Evolutionary conservation across 37 sponge, comb jelly and placozoan species (phyloP).

Genomic region (Aphrocallistes beatrix): DNA sequence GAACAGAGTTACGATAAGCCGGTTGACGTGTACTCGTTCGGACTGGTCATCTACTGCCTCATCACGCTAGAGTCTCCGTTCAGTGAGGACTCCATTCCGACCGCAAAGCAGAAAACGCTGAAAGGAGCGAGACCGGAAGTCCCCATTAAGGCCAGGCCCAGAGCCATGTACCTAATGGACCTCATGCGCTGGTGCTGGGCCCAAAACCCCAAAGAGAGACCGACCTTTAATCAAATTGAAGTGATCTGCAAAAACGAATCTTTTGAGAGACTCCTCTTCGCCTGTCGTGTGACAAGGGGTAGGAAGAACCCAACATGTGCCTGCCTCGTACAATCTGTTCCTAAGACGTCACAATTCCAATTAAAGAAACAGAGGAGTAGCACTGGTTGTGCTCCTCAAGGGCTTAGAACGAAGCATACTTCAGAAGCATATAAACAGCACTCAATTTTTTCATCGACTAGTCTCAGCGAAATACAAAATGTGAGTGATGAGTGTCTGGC

Average conservation of each 20-base stretch:
- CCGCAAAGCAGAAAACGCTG: neutral
- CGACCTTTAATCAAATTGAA: neutral
- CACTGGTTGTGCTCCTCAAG: too few species aligned
- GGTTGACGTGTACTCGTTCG: conserved; percentile 23
- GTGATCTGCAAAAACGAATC: neutral
- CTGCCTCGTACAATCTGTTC: neutral
- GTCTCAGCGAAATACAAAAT: too few species aligned
- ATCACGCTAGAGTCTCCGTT: conserved; percentile 13
- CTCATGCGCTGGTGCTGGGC: conserved; percentile 17
- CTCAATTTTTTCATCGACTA: too few species aligned
- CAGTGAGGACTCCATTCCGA: neutral
- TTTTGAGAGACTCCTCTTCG: neutral
- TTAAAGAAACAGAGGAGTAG: too few species aligned
- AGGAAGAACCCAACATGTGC: neutral
- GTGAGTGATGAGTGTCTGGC: too few species aligned
- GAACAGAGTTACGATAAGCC: neutral
- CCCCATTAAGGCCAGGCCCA: neutral
- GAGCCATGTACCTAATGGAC: conserved; percentile 7
- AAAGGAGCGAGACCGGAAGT: neutral
- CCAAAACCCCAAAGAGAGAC: neutral
- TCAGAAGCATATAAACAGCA: too few species aligned
- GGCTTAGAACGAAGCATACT: too few species aligned
- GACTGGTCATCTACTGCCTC: conserved; percentile 20
- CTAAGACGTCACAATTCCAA: too few species aligned
- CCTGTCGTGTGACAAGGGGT: neutral